A percentile compares a stretch with the other conserved stretches of the same genome.
phyloP scores from a whole-genome alignment of 2,797 vertebrate species.

The Anguilla anguilla region DNA sequence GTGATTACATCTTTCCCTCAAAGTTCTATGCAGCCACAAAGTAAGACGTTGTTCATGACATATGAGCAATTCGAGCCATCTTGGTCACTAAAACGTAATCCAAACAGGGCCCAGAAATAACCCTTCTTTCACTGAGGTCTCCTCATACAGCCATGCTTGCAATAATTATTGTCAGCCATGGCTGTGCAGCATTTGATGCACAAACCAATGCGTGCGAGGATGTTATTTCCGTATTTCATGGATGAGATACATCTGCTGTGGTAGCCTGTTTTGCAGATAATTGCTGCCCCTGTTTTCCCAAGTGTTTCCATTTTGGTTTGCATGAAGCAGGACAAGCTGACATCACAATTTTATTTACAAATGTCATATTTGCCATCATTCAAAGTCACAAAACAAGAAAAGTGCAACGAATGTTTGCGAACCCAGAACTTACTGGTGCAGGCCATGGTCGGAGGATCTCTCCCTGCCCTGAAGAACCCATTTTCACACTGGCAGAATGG shows the following conservation, averaged over 20 bases:
- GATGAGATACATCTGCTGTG: not conserved
- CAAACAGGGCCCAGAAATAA: no score
- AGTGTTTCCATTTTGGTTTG: not conserved
- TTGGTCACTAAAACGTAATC: no score
- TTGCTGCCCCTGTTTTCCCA: not conserved
- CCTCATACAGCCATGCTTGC: no score
- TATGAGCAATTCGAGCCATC: no score
- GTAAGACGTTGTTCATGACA: no score
- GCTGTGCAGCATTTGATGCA: no score
- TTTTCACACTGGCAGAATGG: slow-evolving; percentile 94
- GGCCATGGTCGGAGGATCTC: slow-evolving; percentile 91
- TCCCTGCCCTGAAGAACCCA: slow-evolving; percentile 89
- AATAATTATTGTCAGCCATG: no score
- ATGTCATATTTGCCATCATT: not conserved
- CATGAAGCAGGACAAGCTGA: not conserved
- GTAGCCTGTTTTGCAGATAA: not conserved
- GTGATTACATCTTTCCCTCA: no score
- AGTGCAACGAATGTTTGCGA: not conserved
- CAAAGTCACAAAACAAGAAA: not conserved
- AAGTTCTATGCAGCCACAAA: no score
- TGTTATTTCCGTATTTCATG: not conserved
- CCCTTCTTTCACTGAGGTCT: no score
- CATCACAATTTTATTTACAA: not conserved
- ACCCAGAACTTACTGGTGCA: slow-evolving; percentile 87
- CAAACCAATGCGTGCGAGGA: no score